Evolutionary conservation across 2,797 vertebrate species (phyloP).

Genomic region (Tenualosa thibaudeaui): DNA sequence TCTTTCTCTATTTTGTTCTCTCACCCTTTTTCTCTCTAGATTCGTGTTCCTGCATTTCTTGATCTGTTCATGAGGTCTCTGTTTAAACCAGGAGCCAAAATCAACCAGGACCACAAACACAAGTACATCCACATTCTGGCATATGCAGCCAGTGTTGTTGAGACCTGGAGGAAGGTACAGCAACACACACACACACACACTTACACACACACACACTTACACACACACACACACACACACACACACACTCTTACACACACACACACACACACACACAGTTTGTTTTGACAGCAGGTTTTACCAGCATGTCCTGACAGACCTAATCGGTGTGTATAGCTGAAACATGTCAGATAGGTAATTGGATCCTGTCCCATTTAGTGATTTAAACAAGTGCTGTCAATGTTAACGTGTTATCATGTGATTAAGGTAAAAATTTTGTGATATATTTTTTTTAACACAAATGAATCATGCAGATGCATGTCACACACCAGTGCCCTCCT

Average conservation of each 20-base stretch:
- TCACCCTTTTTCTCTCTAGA: slow-evolving; percentile 62
- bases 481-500: too few relatives aligned
- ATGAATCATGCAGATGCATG: too few relatives aligned
- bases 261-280: not conserved
- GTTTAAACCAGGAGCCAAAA: slow-evolving; percentile 95
- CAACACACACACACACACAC: not conserved
- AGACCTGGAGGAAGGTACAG: slow-evolving; percentile 96
- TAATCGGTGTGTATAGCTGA: too few relatives aligned
- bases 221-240: not conserved
- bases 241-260: not conserved
- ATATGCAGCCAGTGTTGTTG: slow-evolving; percentile 95
- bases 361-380: too few relatives aligned
- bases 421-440: too few relatives aligned
- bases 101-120: slow-evolving; percentile 99
- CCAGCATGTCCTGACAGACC: too few relatives aligned
- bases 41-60: slow-evolving; percentile 93
- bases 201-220: not conserved
- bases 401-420: too few relatives aligned
- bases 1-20: not conserved
- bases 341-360: too few relatives aligned
- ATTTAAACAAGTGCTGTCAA: too few relatives aligned
- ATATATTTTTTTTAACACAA: too few relatives aligned
- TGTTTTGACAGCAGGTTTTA: too few relatives aligned
- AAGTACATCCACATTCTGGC: slow-evolving; percentile 98
- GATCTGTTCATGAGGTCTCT: slow-evolving; percentile 98